Evolutionary conservation across 2,113 vertebrate genomes (phyloP).

Genomic region (Helogale parvula): DNA sequence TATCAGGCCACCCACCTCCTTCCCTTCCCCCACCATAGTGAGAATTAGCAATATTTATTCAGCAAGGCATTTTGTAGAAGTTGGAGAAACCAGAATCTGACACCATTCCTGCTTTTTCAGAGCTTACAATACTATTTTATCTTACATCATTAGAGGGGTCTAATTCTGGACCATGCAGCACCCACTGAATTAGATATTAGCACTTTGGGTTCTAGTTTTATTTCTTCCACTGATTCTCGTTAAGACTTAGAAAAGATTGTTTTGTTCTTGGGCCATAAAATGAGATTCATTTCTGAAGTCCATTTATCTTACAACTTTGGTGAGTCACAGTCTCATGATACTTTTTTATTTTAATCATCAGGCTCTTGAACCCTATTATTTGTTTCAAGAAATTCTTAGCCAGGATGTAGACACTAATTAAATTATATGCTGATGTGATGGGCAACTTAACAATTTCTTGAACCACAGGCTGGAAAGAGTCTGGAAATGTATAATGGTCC

Average conservation of each 20-base stretch:
- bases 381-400: slow-evolving; percentile 31
- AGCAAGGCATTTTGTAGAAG: background rate
- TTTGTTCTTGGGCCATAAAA: background rate
- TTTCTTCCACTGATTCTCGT: background rate
- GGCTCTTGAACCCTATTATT: background rate
- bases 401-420: background rate
- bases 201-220: background rate
- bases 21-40: background rate
- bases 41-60: background rate
- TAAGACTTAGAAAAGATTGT: background rate
- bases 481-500: background rate
- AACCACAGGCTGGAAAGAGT: background rate
- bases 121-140: background rate
- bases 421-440: background rate
- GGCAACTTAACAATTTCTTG: background rate
- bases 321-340: background rate
- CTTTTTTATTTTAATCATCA: background rate
- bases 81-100: background rate
- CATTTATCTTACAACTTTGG: background rate
- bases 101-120: background rate
- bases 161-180: background rate
- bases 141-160: background rate
- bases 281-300: background rate
- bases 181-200: background rate
- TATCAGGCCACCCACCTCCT: background rate